Evolutionary conservation across 2,113 vertebrate genomes (phyloP).

Genomic region (Macroglossus sobrinus): DNA sequence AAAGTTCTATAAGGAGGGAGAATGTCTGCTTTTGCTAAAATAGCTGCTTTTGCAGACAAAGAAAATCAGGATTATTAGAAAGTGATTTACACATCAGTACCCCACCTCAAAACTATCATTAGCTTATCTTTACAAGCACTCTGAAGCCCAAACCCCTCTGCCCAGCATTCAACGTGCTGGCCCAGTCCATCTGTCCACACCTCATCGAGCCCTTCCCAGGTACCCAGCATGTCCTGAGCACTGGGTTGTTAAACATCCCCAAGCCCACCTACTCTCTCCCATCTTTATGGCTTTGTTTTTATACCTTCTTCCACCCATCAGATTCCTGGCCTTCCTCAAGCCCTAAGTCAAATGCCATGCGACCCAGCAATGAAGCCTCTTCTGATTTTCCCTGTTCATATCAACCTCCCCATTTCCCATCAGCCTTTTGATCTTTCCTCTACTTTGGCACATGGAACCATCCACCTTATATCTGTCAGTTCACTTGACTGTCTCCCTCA

Average conservation of each 20-base stretch:
- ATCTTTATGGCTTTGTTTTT: neutral
- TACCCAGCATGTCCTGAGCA: neutral
- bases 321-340: neutral
- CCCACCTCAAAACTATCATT: neutral
- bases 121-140: neutral
- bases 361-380: neutral
- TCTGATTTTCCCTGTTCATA: neutral
- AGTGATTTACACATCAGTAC: neutral
- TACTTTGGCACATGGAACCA: neutral
- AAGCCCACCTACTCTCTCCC: neutral
- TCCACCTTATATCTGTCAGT: neutral
- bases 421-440: neutral
- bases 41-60: constrained; percentile 14
- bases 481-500: neutral
- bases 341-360: neutral
- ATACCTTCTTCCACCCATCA: neutral
- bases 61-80: neutral
- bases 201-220: neutral
- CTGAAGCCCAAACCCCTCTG: neutral
- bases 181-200: neutral
- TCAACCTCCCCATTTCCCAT: neutral
- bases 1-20: neutral
- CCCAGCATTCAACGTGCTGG: neutral
- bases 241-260: neutral
- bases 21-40: neutral